phyloP scores from a whole-genome alignment of 2,888 invertebrate genomes.

The Mantis religiosa region DNA sequence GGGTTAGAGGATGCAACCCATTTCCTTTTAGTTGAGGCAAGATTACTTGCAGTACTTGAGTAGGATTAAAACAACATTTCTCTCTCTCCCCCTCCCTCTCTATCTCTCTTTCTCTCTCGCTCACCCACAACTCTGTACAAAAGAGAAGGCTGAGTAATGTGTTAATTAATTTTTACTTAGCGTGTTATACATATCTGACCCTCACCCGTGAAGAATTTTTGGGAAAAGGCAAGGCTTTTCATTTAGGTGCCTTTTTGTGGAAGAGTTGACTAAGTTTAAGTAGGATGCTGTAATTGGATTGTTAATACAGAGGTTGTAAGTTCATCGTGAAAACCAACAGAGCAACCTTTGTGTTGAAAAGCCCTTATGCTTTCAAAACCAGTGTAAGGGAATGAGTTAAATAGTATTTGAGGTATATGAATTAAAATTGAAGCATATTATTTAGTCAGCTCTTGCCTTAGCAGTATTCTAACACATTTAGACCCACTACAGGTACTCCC shows the following conservation, averaged over 20 bases:
- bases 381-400: background rate
- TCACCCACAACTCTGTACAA: background rate
- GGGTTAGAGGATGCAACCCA: background rate
- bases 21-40: background rate
- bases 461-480: too few relatives aligned
- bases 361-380: background rate
- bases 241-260: background rate
- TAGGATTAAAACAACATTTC: background rate
- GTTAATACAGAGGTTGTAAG: background rate
- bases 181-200: background rate
- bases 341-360: background rate
- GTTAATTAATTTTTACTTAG: background rate
- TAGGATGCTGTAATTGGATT: background rate
- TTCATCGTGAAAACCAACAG: background rate
- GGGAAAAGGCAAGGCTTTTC: background rate
- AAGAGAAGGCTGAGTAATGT: background rate
- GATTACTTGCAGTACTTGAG: background rate
- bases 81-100: background rate
- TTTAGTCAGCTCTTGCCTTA: too few relatives aligned
- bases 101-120: background rate
- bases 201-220: background rate
- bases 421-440: too few relatives aligned
- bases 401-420: too few relatives aligned
- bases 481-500: too few relatives aligned
- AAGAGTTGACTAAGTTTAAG: background rate